Conservation (phyloP, 92 coral and sea anemone genomes). For the Galaxea fascicularis region DNA sequence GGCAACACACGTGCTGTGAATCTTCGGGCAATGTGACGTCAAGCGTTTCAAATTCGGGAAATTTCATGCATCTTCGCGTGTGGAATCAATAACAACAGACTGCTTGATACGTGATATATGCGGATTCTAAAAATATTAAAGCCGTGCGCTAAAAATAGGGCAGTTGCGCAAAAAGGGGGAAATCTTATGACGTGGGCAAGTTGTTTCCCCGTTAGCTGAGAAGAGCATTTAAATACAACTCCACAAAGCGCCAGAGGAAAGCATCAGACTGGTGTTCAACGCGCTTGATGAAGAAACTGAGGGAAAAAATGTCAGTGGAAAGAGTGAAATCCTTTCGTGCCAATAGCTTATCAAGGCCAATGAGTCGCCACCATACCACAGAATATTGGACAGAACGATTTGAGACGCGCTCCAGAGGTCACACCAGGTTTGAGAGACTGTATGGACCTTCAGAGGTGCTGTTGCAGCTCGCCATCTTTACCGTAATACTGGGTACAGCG, state of each 20-base stretch:
- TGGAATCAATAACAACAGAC: neutral
- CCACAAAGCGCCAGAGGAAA: too few species aligned
- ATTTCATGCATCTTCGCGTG: neutral
- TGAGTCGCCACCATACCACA: neutral
- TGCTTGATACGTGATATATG: neutral
- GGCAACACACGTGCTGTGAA: too few species aligned
- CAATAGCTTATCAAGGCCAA: neutral
- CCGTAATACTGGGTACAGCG: conserved; percentile 7
- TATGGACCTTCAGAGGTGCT: conserved; percentile 20
- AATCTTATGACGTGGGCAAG: too few species aligned
- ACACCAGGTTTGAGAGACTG: neutral
- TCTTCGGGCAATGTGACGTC: neutral
- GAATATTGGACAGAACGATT: neutral
- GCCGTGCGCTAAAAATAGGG: neutral
- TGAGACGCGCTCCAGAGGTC: neutral
- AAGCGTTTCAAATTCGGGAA: neutral
- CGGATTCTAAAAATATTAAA: neutral
- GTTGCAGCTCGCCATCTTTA: conserved; percentile 12
- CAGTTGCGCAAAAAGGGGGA: too few species aligned
- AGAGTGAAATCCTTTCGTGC: neutral
- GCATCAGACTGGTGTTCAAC: too few species aligned
- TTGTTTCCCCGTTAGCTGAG: too few species aligned
- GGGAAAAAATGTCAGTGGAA: neutral
- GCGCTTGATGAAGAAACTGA: neutral
- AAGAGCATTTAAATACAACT: too few species aligned